phyloP scores from a whole-genome alignment of 1,140 invertebrate genomes.

The Saccostrea echinata region DNA sequence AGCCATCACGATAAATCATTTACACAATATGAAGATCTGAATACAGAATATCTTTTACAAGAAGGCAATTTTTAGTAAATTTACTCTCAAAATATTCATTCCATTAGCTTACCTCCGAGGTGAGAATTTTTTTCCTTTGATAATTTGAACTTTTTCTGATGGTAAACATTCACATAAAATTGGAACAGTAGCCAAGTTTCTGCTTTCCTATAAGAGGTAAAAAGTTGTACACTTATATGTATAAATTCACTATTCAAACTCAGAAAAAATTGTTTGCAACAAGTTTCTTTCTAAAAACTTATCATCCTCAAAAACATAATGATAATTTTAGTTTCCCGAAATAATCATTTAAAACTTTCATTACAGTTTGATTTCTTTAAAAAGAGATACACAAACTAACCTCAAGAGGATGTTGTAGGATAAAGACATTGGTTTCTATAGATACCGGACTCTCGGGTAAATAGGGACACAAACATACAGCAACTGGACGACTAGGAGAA shows the following conservation, averaged over 20 bases:
- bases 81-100: background rate
- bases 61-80: background rate
- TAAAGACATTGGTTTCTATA: conserved; percentile 30
- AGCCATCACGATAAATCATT: too few relatives aligned
- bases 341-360: too few relatives aligned
- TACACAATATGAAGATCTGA: too few relatives aligned
- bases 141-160: background rate
- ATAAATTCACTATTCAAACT: too few relatives aligned
- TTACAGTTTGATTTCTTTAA: too few relatives aligned
- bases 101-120: background rate
- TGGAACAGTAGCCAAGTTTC: conserved; percentile 20
- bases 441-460: conserved; percentile 18
- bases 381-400: background rate
- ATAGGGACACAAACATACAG: conserved; percentile 31
- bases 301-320: too few relatives aligned
- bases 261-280: too few relatives aligned
- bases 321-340: too few relatives aligned
- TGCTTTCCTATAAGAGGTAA: conserved; percentile 11
- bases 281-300: too few relatives aligned
- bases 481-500: background rate
- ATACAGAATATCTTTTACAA: background rate
- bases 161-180: conserved; percentile 26
- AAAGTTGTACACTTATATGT: too few relatives aligned
- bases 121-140: conserved; percentile 41
- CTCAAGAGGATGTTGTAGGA: conserved; percentile 37